phyloP scores from a whole-genome alignment of 2,888 invertebrate genomes.

The Coelogynopora nodosa region DNA sequence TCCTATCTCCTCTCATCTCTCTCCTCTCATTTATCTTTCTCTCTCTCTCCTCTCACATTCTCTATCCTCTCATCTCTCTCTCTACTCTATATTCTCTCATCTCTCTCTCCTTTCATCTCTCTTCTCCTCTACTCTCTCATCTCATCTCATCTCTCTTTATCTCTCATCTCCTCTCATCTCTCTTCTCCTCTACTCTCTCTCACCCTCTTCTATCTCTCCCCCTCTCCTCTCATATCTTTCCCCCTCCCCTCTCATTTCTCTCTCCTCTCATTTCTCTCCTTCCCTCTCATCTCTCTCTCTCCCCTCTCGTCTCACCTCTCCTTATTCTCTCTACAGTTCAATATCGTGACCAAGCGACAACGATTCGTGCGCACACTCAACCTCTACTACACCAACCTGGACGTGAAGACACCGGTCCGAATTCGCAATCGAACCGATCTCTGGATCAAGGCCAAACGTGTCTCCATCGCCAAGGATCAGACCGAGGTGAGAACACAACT shows the following conservation, averaged over 20 bases:
- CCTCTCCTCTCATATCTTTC: too few relatives aligned
- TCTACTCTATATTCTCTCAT: too few relatives aligned
- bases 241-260: too few relatives aligned
- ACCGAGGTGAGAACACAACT: conserved; percentile 71
- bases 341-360: background rate
- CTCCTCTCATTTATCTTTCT: too few relatives aligned
- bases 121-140: background rate
- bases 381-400: conserved; percentile 27
- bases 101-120: too few relatives aligned
- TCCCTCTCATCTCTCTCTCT: too few relatives aligned
- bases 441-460: conserved; percentile 94
- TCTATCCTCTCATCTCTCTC: too few relatives aligned
- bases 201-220: background rate
- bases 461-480: conserved; percentile 57
- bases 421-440: conserved; percentile 61
- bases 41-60: too few relatives aligned
- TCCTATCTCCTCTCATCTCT: too few relatives aligned
- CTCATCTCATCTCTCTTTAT: too few relatives aligned
- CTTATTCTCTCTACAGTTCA: background rate
- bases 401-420: background rate
- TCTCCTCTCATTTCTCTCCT: too few relatives aligned
- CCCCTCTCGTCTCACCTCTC: background rate
- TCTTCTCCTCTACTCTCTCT: background rate
- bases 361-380: conserved; percentile 17
- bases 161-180: too few relatives aligned